Evolutionary conservation across 1,140 invertebrate genomes (phyloP), one percentile per base, ranked within the genome.

Genomic region (Wiebesia pumilae): DNA sequence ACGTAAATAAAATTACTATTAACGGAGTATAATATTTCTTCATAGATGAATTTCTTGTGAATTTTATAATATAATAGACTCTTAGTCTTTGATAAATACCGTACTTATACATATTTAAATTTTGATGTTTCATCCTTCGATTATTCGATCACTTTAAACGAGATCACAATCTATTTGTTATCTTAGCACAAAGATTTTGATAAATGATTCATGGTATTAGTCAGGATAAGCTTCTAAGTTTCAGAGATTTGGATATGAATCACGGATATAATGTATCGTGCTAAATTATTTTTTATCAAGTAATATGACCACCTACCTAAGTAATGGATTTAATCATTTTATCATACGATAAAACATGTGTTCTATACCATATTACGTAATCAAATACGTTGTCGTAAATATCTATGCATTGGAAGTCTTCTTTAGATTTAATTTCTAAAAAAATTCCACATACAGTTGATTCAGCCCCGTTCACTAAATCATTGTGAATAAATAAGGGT

Each of bases 161-260:
- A 9, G 33, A n/a, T 83, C 73, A 12, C 67, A 30, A 43, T 33
- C 51, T 73, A 0, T 16, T 54, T 54, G 81, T 54, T 71, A 83
- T 73, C 65, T 71, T 24, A 3, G 27, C 30, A 14, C 24, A 33
- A 30, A n/a, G 73, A 10, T 47, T 9, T 27, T 40, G 16, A 35
- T n/a, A 71, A 83, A 51, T 78, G 58, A 84, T 65, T 78, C 73
- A 75, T 40, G 21, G 67, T 33, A 47, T 27, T 16, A 33, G 2
- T 24, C 21, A 38, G 58, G 27, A 14, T 27, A 27, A 27, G 58
- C 58, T 27, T 62, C 21, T 27, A 27, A 16, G 7, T 38, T 83
- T 33, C n/a, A 62, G 0, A 65, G 35, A 84, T 84, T 79, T 30
- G 38, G 38, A 33, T 43, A 33, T 67, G 73, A 84, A 65, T 84